phyloP scores from a whole-genome alignment of 2,797 vertebrate species.

The Rachycentron canadum region DNA sequence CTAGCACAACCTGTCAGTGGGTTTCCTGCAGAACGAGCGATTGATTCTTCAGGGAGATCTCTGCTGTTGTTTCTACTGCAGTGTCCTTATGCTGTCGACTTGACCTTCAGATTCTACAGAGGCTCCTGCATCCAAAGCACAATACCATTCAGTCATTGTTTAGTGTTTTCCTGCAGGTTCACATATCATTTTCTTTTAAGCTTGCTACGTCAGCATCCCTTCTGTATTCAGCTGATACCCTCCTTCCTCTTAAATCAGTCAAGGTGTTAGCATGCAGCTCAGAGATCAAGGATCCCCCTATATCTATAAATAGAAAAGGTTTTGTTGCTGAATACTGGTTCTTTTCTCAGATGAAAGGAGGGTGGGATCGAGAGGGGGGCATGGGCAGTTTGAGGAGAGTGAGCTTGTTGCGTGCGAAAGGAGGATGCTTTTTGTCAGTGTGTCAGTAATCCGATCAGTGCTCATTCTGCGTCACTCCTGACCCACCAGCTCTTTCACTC shows the following conservation, averaged over 20 bases:
- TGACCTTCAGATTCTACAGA: constrained; percentile 51
- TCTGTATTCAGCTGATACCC: not conserved
- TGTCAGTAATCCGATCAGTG: constrained; percentile 40
- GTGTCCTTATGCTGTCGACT: constrained; percentile 24
- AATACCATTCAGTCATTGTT: not conserved
- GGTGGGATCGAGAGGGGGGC: not conserved
- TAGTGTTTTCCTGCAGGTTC: not conserved
- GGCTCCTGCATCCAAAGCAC: constrained; percentile 15
- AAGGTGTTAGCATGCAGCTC: not conserved
- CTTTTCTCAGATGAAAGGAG: not conserved
- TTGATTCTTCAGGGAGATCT: constrained; percentile 5
- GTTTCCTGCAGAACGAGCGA: not conserved
- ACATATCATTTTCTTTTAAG: not conserved
- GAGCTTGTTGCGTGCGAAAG: constrained; percentile 10
- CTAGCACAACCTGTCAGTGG: not conserved
- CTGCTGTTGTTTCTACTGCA: constrained; percentile 41
- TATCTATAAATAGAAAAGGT: not conserved
- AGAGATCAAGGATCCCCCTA: not conserved
- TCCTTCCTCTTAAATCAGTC: constrained; percentile 6
- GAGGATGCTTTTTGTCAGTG: constrained; percentile 29
- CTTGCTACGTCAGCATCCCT: not conserved
- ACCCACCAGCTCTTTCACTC: constrained; percentile 25
- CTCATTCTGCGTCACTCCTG: constrained; percentile 55
- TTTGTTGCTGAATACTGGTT: not conserved
- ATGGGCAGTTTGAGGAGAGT: not conserved